Evolutionary conservation across 2,888 invertebrate genomes (phyloP).

Genomic region (Hesperia comma): DNA sequence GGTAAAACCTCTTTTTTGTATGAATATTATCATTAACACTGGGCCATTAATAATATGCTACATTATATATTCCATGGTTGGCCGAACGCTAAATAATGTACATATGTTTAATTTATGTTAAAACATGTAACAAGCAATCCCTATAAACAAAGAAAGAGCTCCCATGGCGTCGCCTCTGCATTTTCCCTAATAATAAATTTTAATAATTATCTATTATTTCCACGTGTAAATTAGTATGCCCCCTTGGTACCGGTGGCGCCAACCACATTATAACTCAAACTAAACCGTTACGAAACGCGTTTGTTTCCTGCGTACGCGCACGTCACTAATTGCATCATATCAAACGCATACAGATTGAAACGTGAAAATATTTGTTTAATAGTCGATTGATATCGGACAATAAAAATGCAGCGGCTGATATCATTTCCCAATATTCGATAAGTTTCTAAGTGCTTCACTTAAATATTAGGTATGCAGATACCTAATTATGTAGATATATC

Average conservation of each 20-base stretch:
- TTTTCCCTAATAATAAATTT: slow-evolving; percentile 28
- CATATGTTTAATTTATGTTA: slow-evolving; percentile 2
- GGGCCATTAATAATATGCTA: too few relatives aligned
- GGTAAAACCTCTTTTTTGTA: too few relatives aligned
- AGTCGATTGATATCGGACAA: neutral
- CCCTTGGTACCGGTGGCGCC: slow-evolving; percentile 30
- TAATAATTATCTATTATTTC: slow-evolving; percentile 24
- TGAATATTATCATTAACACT: too few relatives aligned
- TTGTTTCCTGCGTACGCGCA: slow-evolving; percentile 31
- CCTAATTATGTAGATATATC: too few relatives aligned
- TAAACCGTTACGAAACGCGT: slow-evolving; percentile 24
- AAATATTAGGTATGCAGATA: too few relatives aligned
- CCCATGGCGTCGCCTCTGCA: slow-evolving; percentile 14
- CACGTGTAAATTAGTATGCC: slow-evolving; percentile 37
- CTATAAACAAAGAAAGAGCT: slow-evolving; percentile 18
- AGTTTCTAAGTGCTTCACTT: too few relatives aligned
- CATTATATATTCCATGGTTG: too few relatives aligned
- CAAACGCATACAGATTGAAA: slow-evolving; percentile 28
- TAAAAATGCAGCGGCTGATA: neutral
- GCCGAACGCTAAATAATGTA: too few relatives aligned
- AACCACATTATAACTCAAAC: slow-evolving; percentile 34
- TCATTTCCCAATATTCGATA: neutral
- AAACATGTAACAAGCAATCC: neutral
- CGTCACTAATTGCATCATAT: slow-evolving; percentile 31
- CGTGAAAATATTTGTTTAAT: slow-evolving; percentile 31